Percentiles rank a stretch among this genome's conserved stretches.
Evolutionary conservation across 2,888 invertebrate genomes (phyloP).

Genomic region (Rapana venosa): DNA sequence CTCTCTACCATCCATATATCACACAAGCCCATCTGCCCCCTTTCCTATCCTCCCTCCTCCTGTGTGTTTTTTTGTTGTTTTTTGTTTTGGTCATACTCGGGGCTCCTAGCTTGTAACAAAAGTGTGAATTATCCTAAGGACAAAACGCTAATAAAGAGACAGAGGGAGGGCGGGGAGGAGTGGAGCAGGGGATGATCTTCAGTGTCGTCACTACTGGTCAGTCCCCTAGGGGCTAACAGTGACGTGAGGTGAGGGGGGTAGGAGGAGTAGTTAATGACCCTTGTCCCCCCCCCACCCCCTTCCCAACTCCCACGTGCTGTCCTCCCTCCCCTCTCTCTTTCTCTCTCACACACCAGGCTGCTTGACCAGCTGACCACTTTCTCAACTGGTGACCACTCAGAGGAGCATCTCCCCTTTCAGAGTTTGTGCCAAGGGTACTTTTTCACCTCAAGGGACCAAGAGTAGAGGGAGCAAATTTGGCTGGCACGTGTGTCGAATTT

Average conservation of each 20-base stretch:
- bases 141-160: not conserved
- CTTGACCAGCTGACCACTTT: not conserved
- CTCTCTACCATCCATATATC: too few relatives aligned
- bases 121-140: not conserved
- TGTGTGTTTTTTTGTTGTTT: too few relatives aligned
- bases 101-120: not conserved
- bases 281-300: not conserved
- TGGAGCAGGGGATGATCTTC: not conserved
- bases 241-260: not conserved
- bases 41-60: too few relatives aligned
- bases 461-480: too few relatives aligned
- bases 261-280: not conserved
- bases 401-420: not conserved
- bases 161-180: not conserved
- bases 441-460: too few relatives aligned
- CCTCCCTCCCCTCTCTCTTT: not conserved
- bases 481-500: too few relatives aligned
- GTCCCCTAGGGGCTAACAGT: not conserved
- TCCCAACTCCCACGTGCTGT: not conserved
- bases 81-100: too few relatives aligned
- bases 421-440: not conserved
- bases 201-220: not conserved
- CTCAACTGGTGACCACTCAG: not conserved
- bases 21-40: too few relatives aligned
- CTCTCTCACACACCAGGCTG: not conserved